A percentile compares a stretch with the other conserved stretches of the same genome.
These are phyloP conservation scores for Sebastes oblongus DNA, from an alignment of 2,797 vertebrate species.

Conservation along the genomic window DNA sequence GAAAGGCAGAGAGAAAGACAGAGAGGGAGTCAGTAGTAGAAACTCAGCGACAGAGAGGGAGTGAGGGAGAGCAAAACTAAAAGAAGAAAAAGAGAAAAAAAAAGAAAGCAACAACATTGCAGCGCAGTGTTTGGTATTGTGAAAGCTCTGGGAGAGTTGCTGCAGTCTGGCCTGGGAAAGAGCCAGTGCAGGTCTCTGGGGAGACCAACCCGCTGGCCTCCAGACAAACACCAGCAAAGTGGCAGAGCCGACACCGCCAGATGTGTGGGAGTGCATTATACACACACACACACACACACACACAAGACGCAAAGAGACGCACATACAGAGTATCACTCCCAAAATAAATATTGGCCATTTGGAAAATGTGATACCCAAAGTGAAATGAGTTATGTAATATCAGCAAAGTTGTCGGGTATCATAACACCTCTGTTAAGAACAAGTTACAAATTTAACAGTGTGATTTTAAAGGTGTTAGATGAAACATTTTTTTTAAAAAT, in stretches of 20 bases:
- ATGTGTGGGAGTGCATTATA: conserved; percentile 51
- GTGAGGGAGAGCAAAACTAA: neutral
- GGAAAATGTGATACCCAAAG: neutral
- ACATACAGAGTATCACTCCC: neutral
- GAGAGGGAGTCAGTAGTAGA: neutral
- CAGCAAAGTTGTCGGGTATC: neutral
- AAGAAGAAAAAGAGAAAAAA: neutral
- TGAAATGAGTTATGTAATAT: neutral
- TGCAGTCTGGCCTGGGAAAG: conserved; percentile 68
- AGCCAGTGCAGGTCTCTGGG: conserved; percentile 53
- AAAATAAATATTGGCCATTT: neutral
- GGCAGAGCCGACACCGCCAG: conserved; percentile 53
- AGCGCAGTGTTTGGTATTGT: conserved; percentile 49
- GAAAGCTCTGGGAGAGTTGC: conserved; percentile 60
- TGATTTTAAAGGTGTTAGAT: neutral
- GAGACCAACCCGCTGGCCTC: conserved; percentile 44
- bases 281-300: neutral
- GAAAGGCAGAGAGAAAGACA: neutral
- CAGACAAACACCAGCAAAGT: conserved; percentile 61
- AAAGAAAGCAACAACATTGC: conserved; percentile 50
- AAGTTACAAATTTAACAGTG: neutral
- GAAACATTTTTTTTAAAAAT: neutral
- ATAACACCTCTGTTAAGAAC: neutral
- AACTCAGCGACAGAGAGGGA: neutral
- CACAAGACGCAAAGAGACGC: neutral